A percentile compares a stretch with the other conserved stretches of the same genome.
These are phyloP conservation scores for Podarcis raffonei DNA, from an alignment of 2,113 vertebrate genomes.

Conservation along the genomic window DNA sequence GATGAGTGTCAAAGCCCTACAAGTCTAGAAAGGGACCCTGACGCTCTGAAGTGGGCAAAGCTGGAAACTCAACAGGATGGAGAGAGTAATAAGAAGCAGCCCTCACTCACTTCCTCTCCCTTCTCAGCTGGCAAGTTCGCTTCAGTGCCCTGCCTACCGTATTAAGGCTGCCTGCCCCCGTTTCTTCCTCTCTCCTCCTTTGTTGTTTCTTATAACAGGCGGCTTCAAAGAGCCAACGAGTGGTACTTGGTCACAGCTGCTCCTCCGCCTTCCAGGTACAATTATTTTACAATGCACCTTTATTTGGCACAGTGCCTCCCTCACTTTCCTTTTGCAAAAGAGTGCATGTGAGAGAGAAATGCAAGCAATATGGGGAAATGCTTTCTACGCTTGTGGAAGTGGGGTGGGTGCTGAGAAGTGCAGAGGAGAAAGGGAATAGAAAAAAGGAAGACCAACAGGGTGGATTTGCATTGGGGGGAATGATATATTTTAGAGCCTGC, in stretches of 20 bases:
- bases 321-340: too few species aligned
- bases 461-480: neutral
- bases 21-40: neutral
- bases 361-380: neutral
- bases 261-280: conserved; percentile 65
- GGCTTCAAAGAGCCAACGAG: conserved; percentile 55
- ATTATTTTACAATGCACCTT: conserved; percentile 70
- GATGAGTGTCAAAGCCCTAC: neutral
- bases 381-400: neutral
- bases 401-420: neutral
- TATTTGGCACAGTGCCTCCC: neutral
- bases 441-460: neutral
- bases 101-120: neutral
- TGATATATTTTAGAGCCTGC: neutral
- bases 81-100: neutral
- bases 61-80: neutral
- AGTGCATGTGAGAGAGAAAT: too few species aligned
- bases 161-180: conserved; percentile 38
- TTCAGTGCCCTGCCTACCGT: conserved; percentile 17
- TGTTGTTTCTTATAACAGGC: conserved; percentile 9
- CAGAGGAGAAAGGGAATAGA: accelerated
- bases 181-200: conserved; percentile 47
- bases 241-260: conserved; percentile 14
- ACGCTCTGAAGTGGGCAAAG: too few species aligned
- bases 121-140: conserved; percentile 40